Base-by-base conservation (phyloP, 2,113 vertebrate genomes). In the Hipposideros armiger region DNA sequence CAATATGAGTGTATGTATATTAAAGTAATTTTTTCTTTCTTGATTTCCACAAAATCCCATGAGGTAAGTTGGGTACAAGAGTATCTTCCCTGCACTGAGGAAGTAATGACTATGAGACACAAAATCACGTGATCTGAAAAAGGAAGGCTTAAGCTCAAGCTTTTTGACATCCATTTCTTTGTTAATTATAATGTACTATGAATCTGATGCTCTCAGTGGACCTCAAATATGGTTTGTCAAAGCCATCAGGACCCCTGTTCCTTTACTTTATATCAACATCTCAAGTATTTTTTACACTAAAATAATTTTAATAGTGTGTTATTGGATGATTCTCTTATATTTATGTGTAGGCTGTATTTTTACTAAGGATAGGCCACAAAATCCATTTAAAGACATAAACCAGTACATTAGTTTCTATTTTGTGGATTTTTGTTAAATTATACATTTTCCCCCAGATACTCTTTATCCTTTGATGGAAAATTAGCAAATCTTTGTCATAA, bases 261-360 rank as follows among this genome's bases (percentile, higher is more conserved):
- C 11, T 86, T 95, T 10, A 78, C 56, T 80, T 89, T 58, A 11
- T 78, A 76, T 56, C 77, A 45, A n/a, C 47, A 82, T 74, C 52
- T 78, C 42, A 70, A 73, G 58, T 90, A 47, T 80, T 84, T 88
- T 78, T 92, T 13, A 85, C n/a, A 64, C 50, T 36, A 80, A 85
- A 62, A 22, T 86, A 30, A 87, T 82, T 30, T 40, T 73, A 73
- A 62, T 72, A 52, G 3, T 69, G 14, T 90, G 2, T 47, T 83
- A 81, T 84, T 91, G 73, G 42, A 76, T 92, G 20, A 70, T 87
- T 92, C 36, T 73, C 32, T 85, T 94, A 28, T 74, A 5, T 92
- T 92, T 91, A 47, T 84, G 1, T 45, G 1, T 76, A 22, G 26
- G 5, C 30, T 60, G 6, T 86, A 52, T 32, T 92, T 95, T 77